phyloP scores from a whole-genome alignment of 1,140 invertebrate genomes.

The Calosoma granatense region DNA sequence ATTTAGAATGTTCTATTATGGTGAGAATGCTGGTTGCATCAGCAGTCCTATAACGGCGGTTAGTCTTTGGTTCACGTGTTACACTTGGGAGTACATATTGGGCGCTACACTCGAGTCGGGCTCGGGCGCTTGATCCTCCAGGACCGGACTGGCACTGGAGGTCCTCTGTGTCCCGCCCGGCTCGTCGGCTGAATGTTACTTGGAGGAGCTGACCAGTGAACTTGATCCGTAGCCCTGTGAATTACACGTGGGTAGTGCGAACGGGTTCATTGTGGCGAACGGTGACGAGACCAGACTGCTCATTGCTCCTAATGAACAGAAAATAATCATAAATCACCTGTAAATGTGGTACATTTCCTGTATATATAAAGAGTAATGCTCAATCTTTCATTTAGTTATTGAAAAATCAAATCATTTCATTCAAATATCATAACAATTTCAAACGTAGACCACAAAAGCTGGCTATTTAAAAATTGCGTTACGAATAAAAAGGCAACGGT shows the following conservation, averaged over 20 bases:
- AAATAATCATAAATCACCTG: no score
- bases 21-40: not conserved
- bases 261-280: constrained; percentile 78
- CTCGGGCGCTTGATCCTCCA: constrained; percentile 10
- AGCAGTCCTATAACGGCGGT: not conserved
- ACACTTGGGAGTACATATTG: constrained; percentile 10
- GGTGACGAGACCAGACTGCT: constrained; percentile 71
- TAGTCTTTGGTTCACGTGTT: not conserved
- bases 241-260: constrained; percentile 80
- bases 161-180: constrained; percentile 14
- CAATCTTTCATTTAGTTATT: not conserved
- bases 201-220: constrained; percentile 71
- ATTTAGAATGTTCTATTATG: not conserved
- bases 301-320: constrained; percentile 40
- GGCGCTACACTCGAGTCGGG: constrained; percentile 11
- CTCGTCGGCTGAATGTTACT: constrained; percentile 49
- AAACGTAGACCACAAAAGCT: no score
- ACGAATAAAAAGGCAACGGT: no score
- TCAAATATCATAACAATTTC: no score
- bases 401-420: no score
- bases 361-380: no score
- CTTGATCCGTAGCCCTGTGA: constrained; percentile 71
- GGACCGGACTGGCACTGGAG: constrained; percentile 16
- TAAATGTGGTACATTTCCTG: no score
- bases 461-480: no score